These are phyloP conservation scores for Chironomus tentans DNA, from an alignment of 2,888 invertebrate genomes.

Conservation along the genomic window DNA sequence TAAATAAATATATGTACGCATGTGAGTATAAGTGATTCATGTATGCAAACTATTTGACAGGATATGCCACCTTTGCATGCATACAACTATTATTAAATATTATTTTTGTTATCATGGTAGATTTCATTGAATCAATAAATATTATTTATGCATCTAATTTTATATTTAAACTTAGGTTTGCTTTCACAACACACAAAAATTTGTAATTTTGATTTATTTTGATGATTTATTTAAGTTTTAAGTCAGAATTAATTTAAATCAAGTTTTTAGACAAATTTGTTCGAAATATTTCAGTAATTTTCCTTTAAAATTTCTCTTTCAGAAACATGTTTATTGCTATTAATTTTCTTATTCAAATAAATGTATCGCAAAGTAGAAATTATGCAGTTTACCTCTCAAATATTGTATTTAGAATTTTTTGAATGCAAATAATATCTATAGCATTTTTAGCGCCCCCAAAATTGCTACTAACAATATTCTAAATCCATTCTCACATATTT, in stretches of 20 bases:
- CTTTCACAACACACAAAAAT: too few species aligned
- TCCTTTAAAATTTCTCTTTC: too few species aligned
- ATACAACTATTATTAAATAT: not conserved
- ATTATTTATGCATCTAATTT: not conserved
- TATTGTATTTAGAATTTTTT: slow-evolving; percentile 18
- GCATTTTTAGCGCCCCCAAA: slow-evolving; percentile 1
- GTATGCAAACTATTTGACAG: not conserved
- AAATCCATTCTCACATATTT: not conserved
- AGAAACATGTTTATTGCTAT: too few species aligned
- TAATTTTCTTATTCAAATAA: too few species aligned
- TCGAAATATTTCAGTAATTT: too few species aligned
- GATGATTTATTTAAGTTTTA: too few species aligned
- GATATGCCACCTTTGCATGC: not conserved
- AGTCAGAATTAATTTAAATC: too few species aligned
- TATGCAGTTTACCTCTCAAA: slow-evolving; percentile 15
- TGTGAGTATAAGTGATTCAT: not conserved
- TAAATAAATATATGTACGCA: not conserved
- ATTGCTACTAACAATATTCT: too few species aligned
- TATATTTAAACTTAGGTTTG: not conserved
- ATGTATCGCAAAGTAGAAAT: slow-evolving; percentile 3
- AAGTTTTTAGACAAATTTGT: too few species aligned
- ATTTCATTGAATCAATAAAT: not conserved
- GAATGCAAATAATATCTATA: slow-evolving; percentile 15
- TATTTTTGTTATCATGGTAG: not conserved
- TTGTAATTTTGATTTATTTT: too few species aligned